These are phyloP conservation scores for Tiaroga cobitis DNA, from an alignment of 2,797 vertebrate species.

Conservation along the genomic window DNA sequence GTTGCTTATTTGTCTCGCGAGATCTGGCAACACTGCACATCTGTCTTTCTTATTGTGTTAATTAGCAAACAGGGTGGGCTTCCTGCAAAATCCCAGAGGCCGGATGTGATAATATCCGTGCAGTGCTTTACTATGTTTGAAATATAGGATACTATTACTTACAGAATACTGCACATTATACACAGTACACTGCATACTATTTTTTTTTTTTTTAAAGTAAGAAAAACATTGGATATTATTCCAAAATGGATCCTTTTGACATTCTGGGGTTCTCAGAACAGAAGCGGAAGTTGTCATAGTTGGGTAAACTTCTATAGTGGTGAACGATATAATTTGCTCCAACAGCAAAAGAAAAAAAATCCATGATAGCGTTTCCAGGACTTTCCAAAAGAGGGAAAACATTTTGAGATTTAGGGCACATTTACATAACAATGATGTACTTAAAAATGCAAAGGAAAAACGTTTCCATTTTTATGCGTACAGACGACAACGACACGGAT, in stretches of 20 bases:
- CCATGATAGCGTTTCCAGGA: too few species aligned
- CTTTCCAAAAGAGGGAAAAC: too few species aligned
- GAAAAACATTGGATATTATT: neutral
- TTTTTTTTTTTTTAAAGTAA: neutral
- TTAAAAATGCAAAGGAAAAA: too few species aligned
- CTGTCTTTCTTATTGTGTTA: slow-evolving; percentile 13
- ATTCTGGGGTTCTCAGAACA: neutral
- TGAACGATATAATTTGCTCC: too few species aligned
- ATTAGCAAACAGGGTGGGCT: slow-evolving; percentile 21
- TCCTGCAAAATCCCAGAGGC: slow-evolving; percentile 19
- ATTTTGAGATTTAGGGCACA: too few species aligned
- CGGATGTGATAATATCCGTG: slow-evolving; percentile 8
- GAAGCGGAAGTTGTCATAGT: neutral
- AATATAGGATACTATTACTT: neutral
- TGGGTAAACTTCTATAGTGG: too few species aligned
- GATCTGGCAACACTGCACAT: too few species aligned
- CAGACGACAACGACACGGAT: too few species aligned
- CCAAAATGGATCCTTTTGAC: neutral
- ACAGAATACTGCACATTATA: neutral
- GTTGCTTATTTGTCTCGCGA: too few species aligned
- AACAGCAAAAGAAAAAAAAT: too few species aligned
- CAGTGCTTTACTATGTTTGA: neutral
- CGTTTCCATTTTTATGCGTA: too few species aligned
- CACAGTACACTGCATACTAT: neutral
- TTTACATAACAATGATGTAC: too few species aligned